Evolutionary conservation across 1,140 invertebrate genomes (phyloP), one percentile per base, ranked within the genome.

Genomic region (Nixonia krombeini): DNA sequence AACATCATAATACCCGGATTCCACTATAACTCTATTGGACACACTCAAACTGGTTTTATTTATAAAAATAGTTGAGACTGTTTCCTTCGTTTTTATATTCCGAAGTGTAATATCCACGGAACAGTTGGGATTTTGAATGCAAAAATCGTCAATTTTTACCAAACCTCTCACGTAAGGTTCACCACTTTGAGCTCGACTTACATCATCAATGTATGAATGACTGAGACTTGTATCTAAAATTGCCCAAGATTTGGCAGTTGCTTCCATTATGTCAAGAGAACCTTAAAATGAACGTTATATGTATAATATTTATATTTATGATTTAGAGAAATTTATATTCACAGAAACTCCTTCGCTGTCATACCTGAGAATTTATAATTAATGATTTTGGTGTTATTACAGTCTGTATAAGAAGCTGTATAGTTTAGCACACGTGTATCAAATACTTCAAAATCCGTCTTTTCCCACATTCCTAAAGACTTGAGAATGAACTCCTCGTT

Each of bases 1-100:
- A 15, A 87, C 31, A 4, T 83, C 74, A 31, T 87, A 87, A 0
- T 37, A 56, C 0, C 80, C 81, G 0, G 83, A 63, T 3, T 81
- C 78, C 0, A 89, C 75, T n/a, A 33, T 5, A 3, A n/a, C 13
- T n/a, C 31, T 33, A 3, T 33, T n/a, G 4, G n/a, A n/a, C n/a
- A n/a, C n/a, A n/a, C n/a, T n/a, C n/a, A n/a, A n/a, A n/a, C n/a
- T n/a, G n/a, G 31, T 37, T 16, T 37, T 28, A n/a, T 28, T 28
- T 28, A 6, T n/a, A 6, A 28, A 28, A 28, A 28, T 28, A 5
- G 5, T 28, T 28, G n/a, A 12, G 9, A 4, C 29, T 12, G 29
- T 33, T 33, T 33, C 9, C n/a, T n/a, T n/a, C n/a, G n/a, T n/a
- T n/a, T n/a, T n/a, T n/a, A n/a, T n/a, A n/a, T n/a, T n/a, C n/a